Evolutionary conservation across 2,113 vertebrate genomes (phyloP).

Genomic region (Trichomycterus rosablanca): DNA sequence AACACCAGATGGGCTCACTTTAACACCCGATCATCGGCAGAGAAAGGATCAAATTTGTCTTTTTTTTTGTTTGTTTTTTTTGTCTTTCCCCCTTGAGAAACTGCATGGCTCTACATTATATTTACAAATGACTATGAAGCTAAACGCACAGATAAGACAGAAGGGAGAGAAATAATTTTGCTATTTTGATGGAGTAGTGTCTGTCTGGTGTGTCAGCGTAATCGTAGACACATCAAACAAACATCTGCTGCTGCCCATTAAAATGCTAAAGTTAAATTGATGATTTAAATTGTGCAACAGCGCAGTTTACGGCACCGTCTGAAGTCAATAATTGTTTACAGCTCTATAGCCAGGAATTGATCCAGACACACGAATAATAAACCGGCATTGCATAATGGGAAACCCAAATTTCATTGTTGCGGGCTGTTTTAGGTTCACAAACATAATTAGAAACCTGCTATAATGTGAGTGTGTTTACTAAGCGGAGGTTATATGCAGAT

Average conservation of each 20-base stretch:
- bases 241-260: conserved; percentile 14
- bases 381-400: too few relatives aligned
- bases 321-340: conserved; percentile 3
- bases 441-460: too few relatives aligned
- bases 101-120: conserved; percentile 24
- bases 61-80: conserved; percentile 14
- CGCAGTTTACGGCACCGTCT: conserved; percentile 5
- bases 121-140: conserved; percentile 13
- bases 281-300: conserved; percentile 4
- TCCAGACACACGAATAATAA: too few relatives aligned
- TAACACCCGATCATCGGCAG: conserved; percentile 57
- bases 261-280: neutral
- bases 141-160: conserved; percentile 3
- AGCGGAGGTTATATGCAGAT: too few relatives aligned
- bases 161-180: neutral
- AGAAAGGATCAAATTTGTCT: conserved; percentile 50
- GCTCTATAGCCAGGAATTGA: too few relatives aligned
- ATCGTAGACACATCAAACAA: conserved; percentile 13
- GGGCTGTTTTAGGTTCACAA: too few relatives aligned
- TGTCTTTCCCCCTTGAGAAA: conserved; percentile 28
- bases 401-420: too few relatives aligned
- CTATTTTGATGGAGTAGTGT: neutral
- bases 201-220: neutral
- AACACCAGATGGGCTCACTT: conserved; percentile 66
- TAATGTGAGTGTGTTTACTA: too few relatives aligned